phyloP scores from a whole-genome alignment of 2,888 invertebrate species.

The Amphimallon solstitiale region DNA sequence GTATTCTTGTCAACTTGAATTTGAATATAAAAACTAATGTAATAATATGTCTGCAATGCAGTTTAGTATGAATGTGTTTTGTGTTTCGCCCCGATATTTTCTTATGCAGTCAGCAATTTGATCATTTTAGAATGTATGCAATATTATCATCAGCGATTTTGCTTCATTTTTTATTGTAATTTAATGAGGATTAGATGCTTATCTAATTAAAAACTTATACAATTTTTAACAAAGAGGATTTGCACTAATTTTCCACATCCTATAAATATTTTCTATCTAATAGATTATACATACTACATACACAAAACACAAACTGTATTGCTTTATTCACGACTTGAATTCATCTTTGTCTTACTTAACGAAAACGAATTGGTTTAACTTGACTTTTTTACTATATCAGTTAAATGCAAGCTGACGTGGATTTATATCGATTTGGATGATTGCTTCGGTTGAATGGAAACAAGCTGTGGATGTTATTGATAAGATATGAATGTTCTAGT shows the following conservation, averaged over 20 bases:
- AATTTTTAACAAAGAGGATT: constrained; percentile 18
- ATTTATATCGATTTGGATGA: constrained; percentile 31
- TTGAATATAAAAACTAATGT: constrained; percentile 41
- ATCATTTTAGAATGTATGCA: constrained; percentile 31
- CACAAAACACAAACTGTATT: constrained; percentile 39
- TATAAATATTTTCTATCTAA: constrained; percentile 5
- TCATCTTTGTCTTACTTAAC: constrained; percentile 14
- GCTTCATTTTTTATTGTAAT: constrained; percentile 32
- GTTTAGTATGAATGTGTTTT: constrained; percentile 56
- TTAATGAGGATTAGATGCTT: constrained; percentile 14
- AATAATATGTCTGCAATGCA: constrained; percentile 49
- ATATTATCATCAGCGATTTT: constrained; percentile 19
- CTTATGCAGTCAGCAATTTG: constrained; percentile 21
- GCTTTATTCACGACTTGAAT: constrained; percentile 11
- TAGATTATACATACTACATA: constrained; percentile 4
- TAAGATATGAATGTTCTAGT: constrained; percentile 45
- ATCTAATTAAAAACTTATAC: constrained; percentile 29
- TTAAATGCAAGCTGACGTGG: constrained; percentile 29
- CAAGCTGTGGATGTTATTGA: constrained; percentile 38
- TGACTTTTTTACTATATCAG: constrained; percentile 1
- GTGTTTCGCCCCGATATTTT: constrained; percentile 49
- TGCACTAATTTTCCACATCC: constrained; percentile 6
- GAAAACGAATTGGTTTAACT: neutral
- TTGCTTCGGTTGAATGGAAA: constrained; percentile 25
- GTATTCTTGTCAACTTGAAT: constrained; percentile 43